Evolutionary conservation across 1,140 invertebrate species (phyloP).

Genomic region (Drosophila sp.): DNA sequence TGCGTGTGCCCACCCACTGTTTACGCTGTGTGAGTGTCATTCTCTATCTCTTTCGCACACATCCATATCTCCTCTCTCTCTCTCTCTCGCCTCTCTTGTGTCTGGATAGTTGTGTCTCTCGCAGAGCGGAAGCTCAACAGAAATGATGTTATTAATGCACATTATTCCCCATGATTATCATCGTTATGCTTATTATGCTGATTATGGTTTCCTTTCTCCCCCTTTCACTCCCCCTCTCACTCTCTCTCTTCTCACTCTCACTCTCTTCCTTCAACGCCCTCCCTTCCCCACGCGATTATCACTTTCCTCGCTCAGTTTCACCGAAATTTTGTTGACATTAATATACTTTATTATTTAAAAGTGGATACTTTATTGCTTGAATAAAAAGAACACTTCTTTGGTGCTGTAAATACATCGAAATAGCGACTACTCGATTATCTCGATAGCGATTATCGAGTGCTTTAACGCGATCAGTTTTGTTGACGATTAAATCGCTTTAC

Average conservation of each 20-base stretch:
- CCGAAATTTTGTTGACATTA: constrained; percentile 12
- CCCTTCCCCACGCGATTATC: not conserved
- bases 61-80: constrained; percentile 3
- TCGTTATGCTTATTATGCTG: constrained; percentile 46
- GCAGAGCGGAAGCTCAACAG: constrained; percentile 37
- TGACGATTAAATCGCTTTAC: too few species aligned
- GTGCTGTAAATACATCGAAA: too few species aligned
- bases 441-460: too few species aligned
- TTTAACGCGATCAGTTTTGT: too few species aligned
- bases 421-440: too few species aligned
- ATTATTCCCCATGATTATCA: constrained; percentile 44
- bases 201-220: constrained; percentile 30
- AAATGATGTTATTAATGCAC: constrained; percentile 39
- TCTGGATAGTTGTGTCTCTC: constrained; percentile 11
- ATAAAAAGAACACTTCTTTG: constrained; percentile 14
- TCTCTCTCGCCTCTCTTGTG: not conserved
- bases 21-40: constrained; percentile 1
- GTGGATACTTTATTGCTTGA: constrained; percentile 14
- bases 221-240: too few species aligned
- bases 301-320: constrained; percentile 1
- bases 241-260: not conserved
- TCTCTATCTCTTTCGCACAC: not conserved
- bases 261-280: too few species aligned
- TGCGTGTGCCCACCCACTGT: constrained; percentile 16
- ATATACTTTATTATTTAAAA: constrained; percentile 22